Percentiles rank a stretch among this genome's conserved stretches.
phyloP scores from a whole-genome alignment of 1,140 invertebrate genomes.

The Neodiprion pinetum region DNA sequence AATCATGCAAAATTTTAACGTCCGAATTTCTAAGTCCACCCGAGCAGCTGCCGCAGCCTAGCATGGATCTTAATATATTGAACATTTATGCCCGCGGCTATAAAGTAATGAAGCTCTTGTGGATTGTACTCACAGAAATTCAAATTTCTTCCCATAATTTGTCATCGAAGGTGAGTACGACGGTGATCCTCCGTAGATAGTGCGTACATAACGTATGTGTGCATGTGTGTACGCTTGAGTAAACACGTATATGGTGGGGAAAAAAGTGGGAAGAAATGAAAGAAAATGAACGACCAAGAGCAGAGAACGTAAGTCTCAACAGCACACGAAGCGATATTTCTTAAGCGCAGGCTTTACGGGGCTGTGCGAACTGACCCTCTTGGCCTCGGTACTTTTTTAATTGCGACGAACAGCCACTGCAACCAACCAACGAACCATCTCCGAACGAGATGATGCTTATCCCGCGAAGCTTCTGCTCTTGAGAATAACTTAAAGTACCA shows the following conservation, averaged over 20 bases:
- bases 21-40: no score
- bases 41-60: no score
- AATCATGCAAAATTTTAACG: no score
- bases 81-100: no score
- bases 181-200: background rate
- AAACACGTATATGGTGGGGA: background rate
- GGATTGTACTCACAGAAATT: no score
- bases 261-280: background rate
- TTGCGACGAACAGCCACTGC: background rate
- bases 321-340: background rate
- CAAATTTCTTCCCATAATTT: no score
- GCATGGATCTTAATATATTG: no score
- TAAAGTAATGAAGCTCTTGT: no score
- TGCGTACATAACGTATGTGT: no score
- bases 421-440: background rate
- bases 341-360: background rate
- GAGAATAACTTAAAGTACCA: background rate
- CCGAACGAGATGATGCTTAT: background rate
- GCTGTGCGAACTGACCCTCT: background rate
- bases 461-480: background rate
- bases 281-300: no score
- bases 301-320: background rate
- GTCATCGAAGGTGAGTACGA: no score
- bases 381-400: slow-evolving; percentile 2
- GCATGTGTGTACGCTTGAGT: no score